Evolutionary conservation across 2,113 vertebrate genomes (phyloP).

Genomic region (Geococcyx californianus): DNA sequence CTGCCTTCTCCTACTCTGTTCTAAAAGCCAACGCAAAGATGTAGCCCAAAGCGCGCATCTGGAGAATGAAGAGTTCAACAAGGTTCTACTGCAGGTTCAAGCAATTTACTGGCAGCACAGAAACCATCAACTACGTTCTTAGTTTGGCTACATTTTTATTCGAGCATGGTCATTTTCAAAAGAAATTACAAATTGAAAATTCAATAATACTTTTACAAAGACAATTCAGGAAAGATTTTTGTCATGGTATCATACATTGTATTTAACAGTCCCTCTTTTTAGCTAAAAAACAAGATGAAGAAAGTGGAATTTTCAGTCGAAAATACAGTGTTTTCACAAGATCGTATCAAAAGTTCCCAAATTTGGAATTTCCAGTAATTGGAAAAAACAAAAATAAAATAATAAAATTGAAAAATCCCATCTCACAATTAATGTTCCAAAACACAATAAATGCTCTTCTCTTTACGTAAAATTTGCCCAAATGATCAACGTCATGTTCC

Average conservation of each 20-base stretch:
- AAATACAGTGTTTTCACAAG: conserved; percentile 99
- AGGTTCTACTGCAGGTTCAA: background rate
- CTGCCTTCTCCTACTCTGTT: background rate
- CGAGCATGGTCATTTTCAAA: conserved; percentile 99
- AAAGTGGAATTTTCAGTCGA: conserved; percentile 99
- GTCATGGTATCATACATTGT: conserved; percentile 99
- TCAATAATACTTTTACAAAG: conserved; percentile 99
- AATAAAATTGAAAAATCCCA: conserved; percentile 99
- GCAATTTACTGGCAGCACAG: conserved; percentile 51
- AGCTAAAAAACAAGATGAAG: conserved; percentile 99
- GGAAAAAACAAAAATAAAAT: conserved; percentile 98
- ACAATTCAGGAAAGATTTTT: conserved; percentile 99
- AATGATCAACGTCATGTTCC: conserved; percentile 99
- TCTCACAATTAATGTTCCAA: conserved; percentile 99
- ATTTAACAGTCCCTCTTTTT: conserved; percentile 99
- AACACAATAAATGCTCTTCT: conserved; percentile 99
- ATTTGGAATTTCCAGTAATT: conserved; percentile 99
- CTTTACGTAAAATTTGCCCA: conserved; percentile 99
- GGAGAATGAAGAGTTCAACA: background rate
- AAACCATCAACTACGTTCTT: conserved; percentile 74
- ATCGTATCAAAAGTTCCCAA: conserved; percentile 99
- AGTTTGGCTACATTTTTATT: conserved; percentile 99
- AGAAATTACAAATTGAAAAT: conserved; percentile 99
- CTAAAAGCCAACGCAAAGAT: background rate
- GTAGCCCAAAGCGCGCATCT: background rate